Conservation (phyloP, 2,797 vertebrate species). For the Threskiornis aethiopicus region DNA sequence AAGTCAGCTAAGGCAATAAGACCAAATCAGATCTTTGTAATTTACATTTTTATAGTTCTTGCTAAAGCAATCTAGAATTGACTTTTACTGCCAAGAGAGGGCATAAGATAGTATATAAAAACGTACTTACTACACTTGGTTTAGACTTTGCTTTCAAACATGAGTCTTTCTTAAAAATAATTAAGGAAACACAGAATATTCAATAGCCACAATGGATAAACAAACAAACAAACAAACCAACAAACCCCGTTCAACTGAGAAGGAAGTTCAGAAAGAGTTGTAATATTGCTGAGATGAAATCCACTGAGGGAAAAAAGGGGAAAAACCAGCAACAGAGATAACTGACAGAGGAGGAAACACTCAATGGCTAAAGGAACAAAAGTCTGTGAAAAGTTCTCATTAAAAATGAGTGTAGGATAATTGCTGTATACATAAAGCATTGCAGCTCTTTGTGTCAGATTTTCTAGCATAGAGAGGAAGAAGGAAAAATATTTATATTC, state of each 20-base stretch:
- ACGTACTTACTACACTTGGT: not conserved
- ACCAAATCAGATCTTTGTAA: constrained; percentile 68
- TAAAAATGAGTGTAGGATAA: not conserved
- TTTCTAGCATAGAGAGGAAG: not conserved
- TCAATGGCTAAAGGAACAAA: not conserved
- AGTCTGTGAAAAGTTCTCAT: not conserved
- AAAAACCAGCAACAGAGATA: not conserved
- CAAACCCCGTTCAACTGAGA: not conserved
- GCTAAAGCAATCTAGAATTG: constrained; percentile 65
- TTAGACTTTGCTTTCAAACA: constrained; percentile 26
- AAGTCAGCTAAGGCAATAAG: constrained; percentile 66
- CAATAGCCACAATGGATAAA: not conserved
- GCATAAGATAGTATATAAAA: constrained; percentile 54
- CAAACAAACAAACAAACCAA: not conserved
- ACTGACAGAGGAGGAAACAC: not conserved
- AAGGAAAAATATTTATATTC: not conserved
- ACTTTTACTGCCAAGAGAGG: constrained; percentile 59
- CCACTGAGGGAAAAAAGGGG: not conserved
- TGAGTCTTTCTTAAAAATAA: not conserved
- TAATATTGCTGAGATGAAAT: not conserved
- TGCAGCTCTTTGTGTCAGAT: not conserved
- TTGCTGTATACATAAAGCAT: not conserved
- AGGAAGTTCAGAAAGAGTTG: not conserved
- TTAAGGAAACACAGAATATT: not conserved
- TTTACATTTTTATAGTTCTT: constrained; percentile 75